Base-by-base conservation (phyloP, 1,140 invertebrate genomes). In the Drosophila equinoxialis region DNA sequence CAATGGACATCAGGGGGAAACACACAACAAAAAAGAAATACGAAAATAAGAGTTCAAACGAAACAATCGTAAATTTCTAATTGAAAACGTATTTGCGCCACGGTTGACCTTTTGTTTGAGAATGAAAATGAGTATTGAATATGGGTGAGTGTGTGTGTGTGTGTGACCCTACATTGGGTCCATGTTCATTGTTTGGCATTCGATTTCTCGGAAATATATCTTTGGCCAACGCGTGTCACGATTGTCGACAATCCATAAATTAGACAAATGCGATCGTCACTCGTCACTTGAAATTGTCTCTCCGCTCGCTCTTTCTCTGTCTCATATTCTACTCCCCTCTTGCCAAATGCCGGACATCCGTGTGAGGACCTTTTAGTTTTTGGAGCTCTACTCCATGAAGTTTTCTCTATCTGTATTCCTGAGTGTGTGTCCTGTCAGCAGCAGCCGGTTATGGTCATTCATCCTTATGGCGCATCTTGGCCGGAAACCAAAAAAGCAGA, bases 31-130 rank as follows among this genome's bases (percentile, higher is more conserved):
- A 66, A 35, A 57, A 57, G 13, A 39, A 4, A 66, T 14, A 41
- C 7, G 7, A 48, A 48, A 48, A 7, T 17, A 48, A 23, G 10
- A 51, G 8, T 51, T 51, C 45, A 51, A 23, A 23, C 2, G 45
- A 63, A 54, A 62, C 65, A 76, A 84, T 87, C 83, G 79, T 86
- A 87, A 86, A 89, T 83, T 87, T 79, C 70, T 86, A 86, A 86
- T 86, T 86, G 82, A 86, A 86, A 81, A 86, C 65, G 79, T 67
- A 81, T 85, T 86, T 77, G 67, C 55, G 54, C 65, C 65, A 68
- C 72, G 84, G 74, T 80, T 51, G 68, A 57, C 68, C 64, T 80
- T 80, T 77, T 67, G 26, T 35, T 30, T 30, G 30, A 30, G 30
- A 30, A 30, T 30, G 30, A 30, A 48, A 48, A 48, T 48, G 45